Base-by-base conservation (phyloP, 2,888 invertebrate species). In the Acrobasis suavella region DNA sequence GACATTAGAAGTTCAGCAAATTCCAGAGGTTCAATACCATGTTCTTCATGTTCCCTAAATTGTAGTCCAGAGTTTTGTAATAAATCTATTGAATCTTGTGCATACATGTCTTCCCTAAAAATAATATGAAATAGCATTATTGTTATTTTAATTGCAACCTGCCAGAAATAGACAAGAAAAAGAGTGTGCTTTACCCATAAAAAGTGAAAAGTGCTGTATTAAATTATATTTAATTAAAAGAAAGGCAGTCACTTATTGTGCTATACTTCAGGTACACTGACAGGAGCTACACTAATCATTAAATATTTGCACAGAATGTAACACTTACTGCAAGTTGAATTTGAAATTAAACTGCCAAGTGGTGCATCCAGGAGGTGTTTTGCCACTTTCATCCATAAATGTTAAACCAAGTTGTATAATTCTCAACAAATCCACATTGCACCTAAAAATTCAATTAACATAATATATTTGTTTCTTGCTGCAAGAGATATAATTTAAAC, bases 341-440 rank as follows among this genome's bases (percentile, higher is more conserved):
- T 99, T 98, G 89, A 99, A 99, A 93, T 99, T 99, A 87, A 99
- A 99, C 91, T 99, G 99, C 99, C 99, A 99, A 51, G 99, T 99
- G 58, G 97, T 97, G 80, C 96, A 97, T 54, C 96, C 98, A 17
- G 96, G 95, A 32, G 98, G 98, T 58, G 98, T 96, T 89, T 98
- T 97, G 55, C 99, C 99, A 85, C 96, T 96, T 83, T 99, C 99
- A 92, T 99, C 98, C 93, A 99, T 96, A 90, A 99, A 99, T 63
- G 99, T 99, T 65, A 99, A 94, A 69, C 98, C 97, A 74, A 98
- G 93, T 87, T 99, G 99, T 78, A 99, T 99, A 74, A 99, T 98
- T 82, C 99, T 95, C 71, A 99, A 92, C 69, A 99, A 94, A 92
- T 99, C 99, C 49, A 99, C 99, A 93, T 99, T 99, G 85, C 98